Conservation (phyloP, 2,888 invertebrate species). For the Mesodorylaimus sp. region DNA sequence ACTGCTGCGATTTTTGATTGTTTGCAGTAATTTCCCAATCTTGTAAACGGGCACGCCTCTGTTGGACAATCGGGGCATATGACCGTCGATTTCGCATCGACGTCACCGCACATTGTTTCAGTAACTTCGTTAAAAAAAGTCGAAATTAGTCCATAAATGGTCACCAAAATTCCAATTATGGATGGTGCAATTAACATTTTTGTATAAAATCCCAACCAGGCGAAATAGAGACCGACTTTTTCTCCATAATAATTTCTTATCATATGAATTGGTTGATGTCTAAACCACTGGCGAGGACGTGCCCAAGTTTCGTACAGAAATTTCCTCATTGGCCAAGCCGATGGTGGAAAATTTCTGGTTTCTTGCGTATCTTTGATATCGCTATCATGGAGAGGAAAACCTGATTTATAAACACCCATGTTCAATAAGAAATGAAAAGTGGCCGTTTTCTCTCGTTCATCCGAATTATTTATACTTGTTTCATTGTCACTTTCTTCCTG, state of each 20-base stretch:
- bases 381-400: conserved; percentile 5
- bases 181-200: conserved; percentile 72
- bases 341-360: too few species aligned
- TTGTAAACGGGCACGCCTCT: conserved; percentile 63
- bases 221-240: conserved; percentile 73
- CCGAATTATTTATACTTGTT: too few species aligned
- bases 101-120: too few species aligned
- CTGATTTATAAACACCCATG: conserved; percentile 1
- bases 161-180: conserved; percentile 62
- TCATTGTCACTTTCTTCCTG: too few species aligned
- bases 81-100: too few species aligned
- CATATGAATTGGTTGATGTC: conserved; percentile 10
- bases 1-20: conserved; percentile 70
- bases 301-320: conserved; percentile 11
- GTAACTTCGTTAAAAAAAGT: too few species aligned
- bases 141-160: conserved; percentile 63
- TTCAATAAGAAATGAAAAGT: neutral
- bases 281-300: conserved; percentile 5
- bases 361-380: too few species aligned
- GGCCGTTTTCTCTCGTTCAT: too few species aligned
- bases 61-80: conserved; percentile 72
- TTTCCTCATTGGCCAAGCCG: too few species aligned
- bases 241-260: conserved; percentile 29
- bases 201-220: conserved; percentile 84
- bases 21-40: conserved; percentile 60